Evolutionary conservation across 1,140 invertebrate genomes (phyloP), one percentile per base, ranked within the genome.

Genomic region (Pseudomyrmex sp.): DNA sequence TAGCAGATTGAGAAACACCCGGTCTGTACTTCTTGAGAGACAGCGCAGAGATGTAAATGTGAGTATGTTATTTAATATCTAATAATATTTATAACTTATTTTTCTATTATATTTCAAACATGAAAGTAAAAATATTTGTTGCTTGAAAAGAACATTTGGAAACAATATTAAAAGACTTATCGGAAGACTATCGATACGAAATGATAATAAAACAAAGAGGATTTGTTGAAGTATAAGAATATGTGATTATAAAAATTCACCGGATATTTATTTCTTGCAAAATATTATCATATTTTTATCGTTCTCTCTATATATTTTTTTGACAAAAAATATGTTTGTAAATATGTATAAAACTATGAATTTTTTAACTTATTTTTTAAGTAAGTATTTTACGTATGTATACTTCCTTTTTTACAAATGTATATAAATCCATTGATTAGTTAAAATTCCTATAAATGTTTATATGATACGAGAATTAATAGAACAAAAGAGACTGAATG

Each of bases 1-100:
- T 9, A 96, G 95, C 85, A 96, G 96, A 89, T 93, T 93, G 13
- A 91, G 91, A 52, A 89, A 92, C 66, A 89, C 91, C 2, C 86
- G 93, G 46, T 92, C 93, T 2, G 68, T 85, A 8, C 83, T 75
- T 65, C 63, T 85, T 15, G 82, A 68, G 59, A 90, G 89, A 82
- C 44, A 85, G 54, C 54, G 70, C 52, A 91, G 85, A 86, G 88
- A 90, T 7, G 12, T 46, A 15, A 2, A 12, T 72, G 87, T 89
- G 48, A 59, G 86, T 86, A 59, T 77, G 5, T 35, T 1, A 35
- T 35, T 35, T 35, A 35, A 35, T 74, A 10, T 70, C 20, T n/a
- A 56, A 35, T 77, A 73, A 1, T 59, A 35, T n/a, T 10, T 63
- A 23, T 69, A 26, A 26, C 44, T 7, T 9, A 44, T 58, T 70